Conservation (phyloP, 1,140 invertebrate species). For the Sinonovacula constricta region DNA sequence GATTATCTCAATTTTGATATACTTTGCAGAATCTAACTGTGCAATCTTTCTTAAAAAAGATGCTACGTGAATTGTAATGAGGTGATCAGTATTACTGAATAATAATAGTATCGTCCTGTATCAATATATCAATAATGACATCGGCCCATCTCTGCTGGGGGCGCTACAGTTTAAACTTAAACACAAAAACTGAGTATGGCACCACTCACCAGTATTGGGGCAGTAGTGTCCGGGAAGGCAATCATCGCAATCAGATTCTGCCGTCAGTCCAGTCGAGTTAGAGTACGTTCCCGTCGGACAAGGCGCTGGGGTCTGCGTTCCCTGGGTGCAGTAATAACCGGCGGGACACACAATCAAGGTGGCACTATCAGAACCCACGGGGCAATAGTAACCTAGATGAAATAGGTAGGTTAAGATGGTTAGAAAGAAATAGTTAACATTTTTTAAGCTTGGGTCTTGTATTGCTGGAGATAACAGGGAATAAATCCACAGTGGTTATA, state of each 20-base stretch:
- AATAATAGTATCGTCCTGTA: no score
- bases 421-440: no score
- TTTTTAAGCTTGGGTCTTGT: no score
- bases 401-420: no score
- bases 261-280: slow-evolving; percentile 64
- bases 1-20: no score
- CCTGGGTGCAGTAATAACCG: slow-evolving; percentile 70
- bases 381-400: slow-evolving; percentile 72
- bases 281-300: slow-evolving; percentile 74
- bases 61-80: no score
- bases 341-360: slow-evolving; percentile 65
- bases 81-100: not conserved
- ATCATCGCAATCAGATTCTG: slow-evolving; percentile 61
- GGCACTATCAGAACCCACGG: slow-evolving; percentile 57
- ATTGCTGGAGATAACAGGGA: no score
- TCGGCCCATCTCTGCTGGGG: not conserved
- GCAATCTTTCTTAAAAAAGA: no score
- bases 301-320: slow-evolving; percentile 56
- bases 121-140: not conserved
- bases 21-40: no score
- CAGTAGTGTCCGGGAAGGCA: slow-evolving; percentile 72
- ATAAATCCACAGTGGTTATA: no score
- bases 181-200: no score
- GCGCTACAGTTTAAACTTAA: no score
- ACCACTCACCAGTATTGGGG: slow-evolving; percentile 67